phyloP scores from a whole-genome alignment of 2,888 invertebrate species.

The Vanessa cardui region DNA sequence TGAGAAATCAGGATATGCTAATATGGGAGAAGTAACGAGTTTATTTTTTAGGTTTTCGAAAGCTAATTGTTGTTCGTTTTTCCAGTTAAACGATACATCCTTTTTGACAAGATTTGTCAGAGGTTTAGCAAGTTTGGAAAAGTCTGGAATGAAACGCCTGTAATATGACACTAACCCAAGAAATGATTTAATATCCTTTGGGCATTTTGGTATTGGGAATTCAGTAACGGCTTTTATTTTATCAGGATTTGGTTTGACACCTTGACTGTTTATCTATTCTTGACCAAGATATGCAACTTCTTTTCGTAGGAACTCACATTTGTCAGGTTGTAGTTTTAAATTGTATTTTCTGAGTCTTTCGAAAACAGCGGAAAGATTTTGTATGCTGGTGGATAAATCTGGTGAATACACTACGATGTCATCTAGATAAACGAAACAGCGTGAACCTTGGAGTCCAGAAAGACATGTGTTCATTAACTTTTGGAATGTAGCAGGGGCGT shows the following conservation, averaged over 20 bases:
- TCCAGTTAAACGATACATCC: too few relatives aligned
- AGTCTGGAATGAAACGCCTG: slow-evolving; percentile 54
- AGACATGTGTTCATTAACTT: slow-evolving; percentile 39
- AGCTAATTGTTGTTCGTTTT: too few relatives aligned
- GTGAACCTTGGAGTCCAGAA: slow-evolving; percentile 40
- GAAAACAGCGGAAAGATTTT: slow-evolving; percentile 24
- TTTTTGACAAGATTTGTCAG: too few relatives aligned
- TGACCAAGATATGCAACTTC: slow-evolving; percentile 45
- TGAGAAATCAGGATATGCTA: too few relatives aligned
- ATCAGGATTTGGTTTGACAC: slow-evolving; percentile 44
- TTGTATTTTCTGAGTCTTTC: slow-evolving; percentile 25
- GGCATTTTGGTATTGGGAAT: slow-evolving; percentile 29
- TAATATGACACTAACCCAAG: slow-evolving; percentile 57
- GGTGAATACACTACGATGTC: slow-evolving; percentile 33
- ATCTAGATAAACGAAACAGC: slow-evolving; percentile 41
- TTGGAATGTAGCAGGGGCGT: slow-evolving; percentile 40
- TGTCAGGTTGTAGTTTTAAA: slow-evolving; percentile 46
- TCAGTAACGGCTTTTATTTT: slow-evolving; percentile 35
- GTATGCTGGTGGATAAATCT: slow-evolving; percentile 14
- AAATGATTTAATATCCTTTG: slow-evolving; percentile 31
- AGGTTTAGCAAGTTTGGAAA: slow-evolving; percentile 40
- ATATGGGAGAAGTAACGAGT: too few relatives aligned
- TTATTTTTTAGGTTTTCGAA: too few relatives aligned
- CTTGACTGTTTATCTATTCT: slow-evolving; percentile 44
- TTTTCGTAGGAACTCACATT: slow-evolving; percentile 45